Base-by-base conservation (phyloP, 1,140 invertebrate species). In the Drosophila asahinai region DNA sequence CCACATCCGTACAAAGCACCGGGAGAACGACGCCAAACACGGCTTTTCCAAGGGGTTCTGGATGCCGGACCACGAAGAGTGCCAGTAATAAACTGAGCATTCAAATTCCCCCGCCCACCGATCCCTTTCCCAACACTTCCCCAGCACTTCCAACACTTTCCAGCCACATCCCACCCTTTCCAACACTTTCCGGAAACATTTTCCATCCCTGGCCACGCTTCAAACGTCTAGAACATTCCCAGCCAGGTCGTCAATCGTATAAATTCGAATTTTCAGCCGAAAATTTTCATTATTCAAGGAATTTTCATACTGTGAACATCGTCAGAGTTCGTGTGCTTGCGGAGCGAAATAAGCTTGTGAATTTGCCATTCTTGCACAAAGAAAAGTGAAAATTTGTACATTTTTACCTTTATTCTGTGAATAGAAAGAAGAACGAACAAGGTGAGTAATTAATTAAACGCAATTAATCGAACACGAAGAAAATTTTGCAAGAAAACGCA, bases 321-420 rank as follows among this genome's bases (percentile, higher is more conserved):
- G 70, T 14, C 14, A 70, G 70, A n/a, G 14, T 38, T 54, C 71
- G 76, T 71, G 47, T 79, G 71, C 27, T 45, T 55, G 19, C 25
- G 59, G 66, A 73, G 59, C 79, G 55, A 73, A 73, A 27, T 19
- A 43, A 63, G 71, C 61, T 80, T 66, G 52, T 80, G 61, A 82
- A 75, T 64, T 86, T 86, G 42, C 54, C 40, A 77, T 83, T 86
- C 65, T 57, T 83, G 38, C 54, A 74, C 72, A 66, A 81, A 79
- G 66, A 70, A 73, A 89, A 74, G 49, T 70, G 68, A 74, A 66
- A 73, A 78, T 75, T 57, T 19, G 40, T 80, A 67, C 43, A 83
- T 67, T 77, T 70, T 71, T 57, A 80, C 66, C 52, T 72, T 68
- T 66, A 76, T 80, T 89, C 78, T 75, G 77, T 84, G 68, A 78